Evolutionary conservation across 2,797 vertebrate species (phyloP).

Genomic region (Thunnus albacares): DNA sequence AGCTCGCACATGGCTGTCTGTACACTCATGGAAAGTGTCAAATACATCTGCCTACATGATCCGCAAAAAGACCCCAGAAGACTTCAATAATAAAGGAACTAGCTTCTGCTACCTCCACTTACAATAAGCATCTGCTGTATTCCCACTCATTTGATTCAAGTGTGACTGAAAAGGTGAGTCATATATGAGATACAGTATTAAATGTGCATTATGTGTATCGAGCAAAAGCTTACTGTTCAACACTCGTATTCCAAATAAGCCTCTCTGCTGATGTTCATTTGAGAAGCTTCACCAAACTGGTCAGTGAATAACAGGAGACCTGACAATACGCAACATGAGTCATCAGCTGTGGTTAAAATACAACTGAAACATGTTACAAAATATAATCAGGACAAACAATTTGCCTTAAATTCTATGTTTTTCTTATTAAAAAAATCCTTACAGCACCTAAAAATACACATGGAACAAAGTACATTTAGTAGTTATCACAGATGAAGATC

Average conservation of each 20-base stretch:
- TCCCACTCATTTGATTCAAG: conserved; percentile 19
- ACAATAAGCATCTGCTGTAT: conserved; percentile 14
- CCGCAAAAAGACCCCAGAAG: conserved; percentile 4
- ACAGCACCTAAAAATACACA: not conserved
- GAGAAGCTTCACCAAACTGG: conserved; percentile 48
- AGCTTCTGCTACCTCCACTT: not conserved
- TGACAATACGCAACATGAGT: conserved; percentile 56
- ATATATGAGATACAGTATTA: conserved; percentile 4
- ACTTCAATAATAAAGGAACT: not conserved
- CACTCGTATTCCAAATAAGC: conserved; percentile 6
- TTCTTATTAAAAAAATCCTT: not conserved
- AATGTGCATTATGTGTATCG: not conserved
- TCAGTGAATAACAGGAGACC: conserved; percentile 52
- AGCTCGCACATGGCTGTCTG: not conserved
- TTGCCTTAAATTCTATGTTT: not conserved
- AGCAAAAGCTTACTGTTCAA: conserved; percentile 23
- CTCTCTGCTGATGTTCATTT: conserved; percentile 44
- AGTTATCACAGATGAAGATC: not conserved
- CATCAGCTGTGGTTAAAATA: conserved; percentile 57
- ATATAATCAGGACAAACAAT: not conserved
- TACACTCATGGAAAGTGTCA: not conserved
- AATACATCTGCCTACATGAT: conserved; percentile 11
- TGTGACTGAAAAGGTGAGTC: conserved; percentile 32
- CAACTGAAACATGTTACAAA: conserved; percentile 22
- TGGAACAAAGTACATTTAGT: not conserved